Evolutionary conservation across 2,797 vertebrate genomes (phyloP).

Genomic region (Dryobates pubescens): DNA sequence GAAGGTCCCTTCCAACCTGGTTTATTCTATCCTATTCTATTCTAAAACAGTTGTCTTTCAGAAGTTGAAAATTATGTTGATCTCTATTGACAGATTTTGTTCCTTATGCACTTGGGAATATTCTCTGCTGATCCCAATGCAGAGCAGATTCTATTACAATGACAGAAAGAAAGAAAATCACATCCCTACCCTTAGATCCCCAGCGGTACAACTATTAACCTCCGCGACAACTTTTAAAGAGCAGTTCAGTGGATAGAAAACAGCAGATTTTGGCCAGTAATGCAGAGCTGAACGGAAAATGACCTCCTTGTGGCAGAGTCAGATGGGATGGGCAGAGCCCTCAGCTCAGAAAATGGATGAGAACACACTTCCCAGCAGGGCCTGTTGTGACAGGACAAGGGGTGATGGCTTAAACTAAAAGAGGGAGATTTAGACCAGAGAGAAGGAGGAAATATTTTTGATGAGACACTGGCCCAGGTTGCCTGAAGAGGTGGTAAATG

Average conservation of each 20-base stretch:
- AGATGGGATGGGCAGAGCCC: background rate
- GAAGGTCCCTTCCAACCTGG: too few relatives aligned
- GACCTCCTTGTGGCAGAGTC: background rate
- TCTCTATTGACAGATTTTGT: slow-evolving; percentile 25
- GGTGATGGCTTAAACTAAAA: too few relatives aligned
- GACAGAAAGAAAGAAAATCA: slow-evolving; percentile 13
- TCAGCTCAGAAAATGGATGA: background rate
- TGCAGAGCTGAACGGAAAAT: background rate
- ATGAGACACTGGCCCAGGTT: too few relatives aligned
- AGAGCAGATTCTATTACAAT: background rate
- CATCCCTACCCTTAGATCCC: slow-evolving; percentile 19
- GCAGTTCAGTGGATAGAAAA: background rate
- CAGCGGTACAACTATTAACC: slow-evolving; percentile 44
- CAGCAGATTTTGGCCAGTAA: background rate
- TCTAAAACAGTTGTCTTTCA: background rate
- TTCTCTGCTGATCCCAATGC: slow-evolving; percentile 2
- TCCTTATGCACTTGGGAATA: slow-evolving; percentile 3
- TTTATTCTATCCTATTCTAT: too few relatives aligned
- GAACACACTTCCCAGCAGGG: too few relatives aligned
- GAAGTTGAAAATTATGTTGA: slow-evolving; percentile 25
- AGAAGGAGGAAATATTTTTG: too few relatives aligned
- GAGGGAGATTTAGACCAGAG: too few relatives aligned
- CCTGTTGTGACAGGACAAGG: too few relatives aligned
- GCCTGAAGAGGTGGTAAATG: too few relatives aligned
- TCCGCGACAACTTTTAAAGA: background rate